Evolutionary conservation across 2,888 invertebrate genomes (phyloP), one percentile per base, ranked within the genome.

Genomic region (Folsomia manolachei): DNA sequence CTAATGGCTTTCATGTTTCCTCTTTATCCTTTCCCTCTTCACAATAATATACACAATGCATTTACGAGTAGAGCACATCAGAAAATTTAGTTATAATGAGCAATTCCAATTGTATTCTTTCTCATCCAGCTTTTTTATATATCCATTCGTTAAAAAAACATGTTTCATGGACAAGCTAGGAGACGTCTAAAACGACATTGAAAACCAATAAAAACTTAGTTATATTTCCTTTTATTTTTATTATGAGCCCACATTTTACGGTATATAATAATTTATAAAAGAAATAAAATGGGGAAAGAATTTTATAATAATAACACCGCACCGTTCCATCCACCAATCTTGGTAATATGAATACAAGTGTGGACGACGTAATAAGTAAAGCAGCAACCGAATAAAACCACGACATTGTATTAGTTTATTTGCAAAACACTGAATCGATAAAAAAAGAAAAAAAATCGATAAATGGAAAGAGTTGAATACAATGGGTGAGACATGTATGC

Each of bases 401-500:
- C 2, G 21, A 39, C 19, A 61, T 52, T 21, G 69, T 51, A 39
- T 27, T 66, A 66, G 56, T 68, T 62, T n/a, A 66, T 66, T 66
- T 66, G 65, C 65, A 66, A 66, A 39, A 24, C 52, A 69, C 52
- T 65, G 71, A 75, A 71, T 75, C 73, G 75, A 75, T 72, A 72
- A 71, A 71, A n/a, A 73, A 61, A 61, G 63, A 27, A 64, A 64
- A 70, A 66, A 72, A 75, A 75, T 75, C 75, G 71, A 75, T 75
- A 73, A 73, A 69, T 70, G 63, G 72, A 75, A 75, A 75, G 73
- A 75, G 75, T 75, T 75, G 75, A 75, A 73, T 75, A 75, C 71
- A 75, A 73, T 72, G 67, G 52, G 39, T 66, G 52, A 66, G 75
- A 72, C 70, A 70, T 72, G n/a, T n/a, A n/a, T n/a, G 75, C 72